Percentiles rank a stretch among this genome's conserved stretches.
Conservation (phyloP, 2,797 vertebrate species). For the Molossus alvarezi region DNA sequence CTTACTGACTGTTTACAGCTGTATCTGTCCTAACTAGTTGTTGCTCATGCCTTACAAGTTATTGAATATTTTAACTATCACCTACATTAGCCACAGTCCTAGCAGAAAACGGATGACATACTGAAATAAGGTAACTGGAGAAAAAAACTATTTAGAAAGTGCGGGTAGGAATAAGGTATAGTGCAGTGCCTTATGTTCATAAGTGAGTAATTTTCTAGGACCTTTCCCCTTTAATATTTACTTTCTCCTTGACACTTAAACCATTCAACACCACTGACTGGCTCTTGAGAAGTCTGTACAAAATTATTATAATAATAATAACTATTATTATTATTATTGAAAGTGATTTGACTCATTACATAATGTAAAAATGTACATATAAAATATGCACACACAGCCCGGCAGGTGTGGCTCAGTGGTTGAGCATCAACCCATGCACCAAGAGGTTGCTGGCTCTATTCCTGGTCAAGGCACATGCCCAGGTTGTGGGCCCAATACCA, state of each 20-base stretch:
- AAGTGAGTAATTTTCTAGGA: slow-evolving; percentile 6
- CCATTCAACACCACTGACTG: slow-evolving; percentile 7
- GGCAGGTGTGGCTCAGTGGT: too few relatives aligned
- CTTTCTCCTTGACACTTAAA: slow-evolving; percentile 24
- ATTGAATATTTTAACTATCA: neutral
- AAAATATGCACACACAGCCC: neutral
- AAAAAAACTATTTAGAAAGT: neutral
- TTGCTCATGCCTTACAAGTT: neutral
- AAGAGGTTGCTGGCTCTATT: too few relatives aligned
- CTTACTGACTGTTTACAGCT: neutral
- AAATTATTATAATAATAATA: neutral
- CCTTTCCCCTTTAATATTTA: neutral
- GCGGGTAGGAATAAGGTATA: neutral
- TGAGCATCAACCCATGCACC: too few relatives aligned
- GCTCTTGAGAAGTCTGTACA: neutral
- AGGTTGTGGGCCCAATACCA: too few relatives aligned
- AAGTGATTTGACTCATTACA: slow-evolving; percentile 10
- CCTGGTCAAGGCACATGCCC: too few relatives aligned
- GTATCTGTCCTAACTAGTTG: neutral
- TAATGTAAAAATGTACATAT: neutral
- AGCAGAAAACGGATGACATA: neutral
- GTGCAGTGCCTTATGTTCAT: neutral
- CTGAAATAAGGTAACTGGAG: neutral
- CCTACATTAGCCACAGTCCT: neutral
- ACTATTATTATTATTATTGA: neutral